Conservation (phyloP, 2,113 vertebrate genomes). For the Anolis sagrei region DNA sequence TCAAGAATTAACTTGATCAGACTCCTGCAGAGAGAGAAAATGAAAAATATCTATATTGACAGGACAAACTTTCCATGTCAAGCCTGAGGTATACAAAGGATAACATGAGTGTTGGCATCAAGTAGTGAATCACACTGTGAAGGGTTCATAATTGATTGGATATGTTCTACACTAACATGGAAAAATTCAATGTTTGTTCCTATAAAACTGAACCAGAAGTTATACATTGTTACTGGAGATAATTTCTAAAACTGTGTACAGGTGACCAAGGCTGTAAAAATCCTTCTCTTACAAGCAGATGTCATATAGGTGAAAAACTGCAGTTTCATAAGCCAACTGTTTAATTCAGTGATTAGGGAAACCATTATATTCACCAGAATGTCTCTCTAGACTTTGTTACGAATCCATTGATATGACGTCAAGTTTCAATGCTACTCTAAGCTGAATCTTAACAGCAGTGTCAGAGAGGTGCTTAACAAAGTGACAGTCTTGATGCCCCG, state of each 20-base stretch:
- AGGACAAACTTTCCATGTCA: background rate
- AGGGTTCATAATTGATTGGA: background rate
- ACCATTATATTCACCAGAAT: background rate
- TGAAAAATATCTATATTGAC: background rate
- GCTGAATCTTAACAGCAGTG: background rate
- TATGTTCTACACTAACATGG: background rate
- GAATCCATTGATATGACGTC: background rate
- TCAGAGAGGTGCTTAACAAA: no score
- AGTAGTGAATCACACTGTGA: background rate
- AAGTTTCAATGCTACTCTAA: no score
- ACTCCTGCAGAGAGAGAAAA: background rate
- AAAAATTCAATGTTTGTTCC: background rate
- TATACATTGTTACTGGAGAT: background rate
- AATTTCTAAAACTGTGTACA: background rate
- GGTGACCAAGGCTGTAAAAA: background rate
- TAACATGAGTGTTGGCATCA: background rate
- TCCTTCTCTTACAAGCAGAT: no score
- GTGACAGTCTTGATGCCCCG: background rate
- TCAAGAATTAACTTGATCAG: background rate
- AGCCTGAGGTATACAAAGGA: background rate
- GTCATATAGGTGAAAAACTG: no score
- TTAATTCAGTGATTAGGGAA: background rate
- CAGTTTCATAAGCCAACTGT: background rate
- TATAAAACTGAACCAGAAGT: background rate
- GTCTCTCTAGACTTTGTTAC: background rate